phyloP scores from a whole-genome alignment of 2,888 invertebrate genomes.

The Dryomyza anilis region DNA sequence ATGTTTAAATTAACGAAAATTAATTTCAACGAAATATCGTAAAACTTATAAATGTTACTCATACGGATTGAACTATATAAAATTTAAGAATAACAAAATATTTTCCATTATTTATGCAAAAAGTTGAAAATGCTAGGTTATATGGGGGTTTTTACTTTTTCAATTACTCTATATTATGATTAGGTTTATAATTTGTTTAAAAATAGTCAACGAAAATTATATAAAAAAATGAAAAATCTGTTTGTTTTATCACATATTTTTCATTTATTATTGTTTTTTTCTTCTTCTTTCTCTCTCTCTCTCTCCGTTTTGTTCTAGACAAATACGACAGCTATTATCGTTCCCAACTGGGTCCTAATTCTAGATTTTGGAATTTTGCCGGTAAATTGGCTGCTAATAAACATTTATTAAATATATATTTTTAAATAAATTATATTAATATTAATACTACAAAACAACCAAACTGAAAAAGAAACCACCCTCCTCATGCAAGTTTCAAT shows the following conservation, averaged over 20 bases:
- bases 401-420: background rate
- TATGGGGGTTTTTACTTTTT: too few relatives aligned
- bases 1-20: too few relatives aligned
- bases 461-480: too few relatives aligned
- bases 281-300: too few relatives aligned
- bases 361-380: slow-evolving; percentile 62
- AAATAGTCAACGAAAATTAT: background rate
- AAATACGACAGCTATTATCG: slow-evolving; percentile 62
- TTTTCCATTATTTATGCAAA: too few relatives aligned
- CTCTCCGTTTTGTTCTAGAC: slow-evolving; percentile 60
- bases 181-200: background rate
- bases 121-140: too few relatives aligned
- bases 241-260: slow-evolving; percentile 38
- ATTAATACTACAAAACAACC: background rate
- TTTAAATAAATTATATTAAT: background rate
- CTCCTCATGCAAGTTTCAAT: too few relatives aligned
- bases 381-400: slow-evolving; percentile 56
- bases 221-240: slow-evolving; percentile 38
- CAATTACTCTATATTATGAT: too few relatives aligned
- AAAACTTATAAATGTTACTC: too few relatives aligned
- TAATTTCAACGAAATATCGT: too few relatives aligned
- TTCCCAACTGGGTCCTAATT: slow-evolving; percentile 61
- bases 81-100: too few relatives aligned
- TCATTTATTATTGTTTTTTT: slow-evolving; percentile 22
- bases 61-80: too few relatives aligned